Evolutionary conservation across 2,797 vertebrate genomes (phyloP).

Genomic region (Dallia pectoralis): DNA sequence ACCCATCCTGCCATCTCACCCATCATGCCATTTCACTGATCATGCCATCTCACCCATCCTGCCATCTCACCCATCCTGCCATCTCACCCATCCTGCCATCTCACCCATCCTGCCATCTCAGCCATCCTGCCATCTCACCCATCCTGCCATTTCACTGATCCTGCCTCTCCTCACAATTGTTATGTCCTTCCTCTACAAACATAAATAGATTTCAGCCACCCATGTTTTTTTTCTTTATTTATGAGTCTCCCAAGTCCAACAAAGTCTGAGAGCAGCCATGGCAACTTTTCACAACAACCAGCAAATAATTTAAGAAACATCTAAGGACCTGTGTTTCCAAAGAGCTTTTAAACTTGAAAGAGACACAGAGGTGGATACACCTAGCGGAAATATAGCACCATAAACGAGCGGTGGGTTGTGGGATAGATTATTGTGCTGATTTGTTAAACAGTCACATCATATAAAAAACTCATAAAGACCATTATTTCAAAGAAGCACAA

Average conservation of each 20-base stretch:
- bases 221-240: conserved; percentile 23
- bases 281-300: conserved; percentile 15
- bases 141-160: conserved; percentile 3
- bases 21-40: no score
- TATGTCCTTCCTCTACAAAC: conserved; percentile 18
- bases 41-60: no score
- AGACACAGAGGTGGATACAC: conserved; percentile 39
- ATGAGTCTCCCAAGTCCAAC: conserved; percentile 30
- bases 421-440: conserved; percentile 48
- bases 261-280: conserved; percentile 16
- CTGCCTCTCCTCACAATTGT: conserved; percentile 3
- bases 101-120: no score
- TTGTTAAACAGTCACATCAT: conserved; percentile 56
- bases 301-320: conserved; percentile 46
- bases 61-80: no score
- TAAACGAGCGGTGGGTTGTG: conserved; percentile 53
- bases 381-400: conserved; percentile 57
- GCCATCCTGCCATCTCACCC: not conserved
- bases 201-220: conserved; percentile 27
- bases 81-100: no score
- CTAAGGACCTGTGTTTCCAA: conserved; percentile 39
- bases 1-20: no score
- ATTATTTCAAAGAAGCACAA: conserved; percentile 48
- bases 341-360: conserved; percentile 54
- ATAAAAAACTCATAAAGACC: conserved; percentile 55